A percentile compares a stretch with the other conserved stretches of the same genome.
Conservation (phyloP, 2,888 invertebrate genomes). For the Drosophila conformis region DNA sequence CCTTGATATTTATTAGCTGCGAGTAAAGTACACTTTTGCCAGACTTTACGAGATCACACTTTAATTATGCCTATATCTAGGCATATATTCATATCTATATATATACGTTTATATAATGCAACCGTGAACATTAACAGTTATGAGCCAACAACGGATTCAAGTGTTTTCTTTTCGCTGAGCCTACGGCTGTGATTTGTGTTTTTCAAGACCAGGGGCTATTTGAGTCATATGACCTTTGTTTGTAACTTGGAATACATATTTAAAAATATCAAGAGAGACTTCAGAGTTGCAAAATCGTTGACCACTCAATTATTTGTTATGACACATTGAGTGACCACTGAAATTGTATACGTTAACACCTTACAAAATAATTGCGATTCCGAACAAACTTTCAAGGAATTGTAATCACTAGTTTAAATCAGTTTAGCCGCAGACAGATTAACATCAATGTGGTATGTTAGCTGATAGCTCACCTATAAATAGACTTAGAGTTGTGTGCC, state of each 20-base stretch:
- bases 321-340: neutral
- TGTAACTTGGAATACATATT: slow-evolving; percentile 7
- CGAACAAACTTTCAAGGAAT: neutral
- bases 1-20: slow-evolving; percentile 43
- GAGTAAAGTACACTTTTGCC: slow-evolving; percentile 27
- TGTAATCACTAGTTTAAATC: neutral
- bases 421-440: neutral
- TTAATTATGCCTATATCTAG: slow-evolving; percentile 34
- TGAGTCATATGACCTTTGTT: slow-evolving; percentile 18
- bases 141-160: slow-evolving; percentile 8
- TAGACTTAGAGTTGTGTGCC: slow-evolving; percentile 16
- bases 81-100: neutral
- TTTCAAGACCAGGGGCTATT: slow-evolving; percentile 14
- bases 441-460: slow-evolving; percentile 5
- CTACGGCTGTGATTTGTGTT: neutral
- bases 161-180: neutral
- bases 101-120: neutral
- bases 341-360: neutral
- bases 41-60: slow-evolving; percentile 35
- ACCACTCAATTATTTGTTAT: slow-evolving; percentile 5
- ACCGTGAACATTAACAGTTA: slow-evolving; percentile 14
- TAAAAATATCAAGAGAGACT: slow-evolving; percentile 7
- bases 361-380: neutral
- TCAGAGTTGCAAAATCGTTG: slow-evolving; percentile 12
- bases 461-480: slow-evolving; percentile 29